A percentile compares a stretch with the other conserved stretches of the same genome.
phyloP scores from a whole-genome alignment of 2,888 invertebrate species.

The Cantharis nigra region DNA sequence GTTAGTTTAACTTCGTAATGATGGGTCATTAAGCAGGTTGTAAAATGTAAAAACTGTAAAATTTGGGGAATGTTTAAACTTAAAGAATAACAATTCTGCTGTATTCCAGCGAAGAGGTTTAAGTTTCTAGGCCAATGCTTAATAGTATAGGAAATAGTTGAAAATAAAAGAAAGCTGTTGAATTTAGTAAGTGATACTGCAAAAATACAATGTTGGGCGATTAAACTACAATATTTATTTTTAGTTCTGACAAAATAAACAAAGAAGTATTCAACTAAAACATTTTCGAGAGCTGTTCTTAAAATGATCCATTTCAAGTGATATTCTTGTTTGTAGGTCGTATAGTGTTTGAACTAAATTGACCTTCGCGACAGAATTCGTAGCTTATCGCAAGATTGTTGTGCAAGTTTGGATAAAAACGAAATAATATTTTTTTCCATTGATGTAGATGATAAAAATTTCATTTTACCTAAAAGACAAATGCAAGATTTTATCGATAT shows the following conservation, averaged over 20 bases:
- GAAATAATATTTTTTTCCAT: neutral
- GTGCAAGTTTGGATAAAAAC: neutral
- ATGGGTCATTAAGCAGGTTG: too few species aligned
- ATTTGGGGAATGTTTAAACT: neutral
- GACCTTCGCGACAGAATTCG: neutral
- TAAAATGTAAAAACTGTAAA: too few species aligned
- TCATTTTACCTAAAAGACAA: conserved; percentile 3
- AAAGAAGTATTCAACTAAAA: neutral
- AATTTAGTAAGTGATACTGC: neutral
- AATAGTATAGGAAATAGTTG: neutral
- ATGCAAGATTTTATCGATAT: conserved; percentile 17
- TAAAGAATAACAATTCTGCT: neutral
- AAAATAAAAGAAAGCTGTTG: neutral
- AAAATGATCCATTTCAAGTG: neutral
- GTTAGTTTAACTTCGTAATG: neutral
- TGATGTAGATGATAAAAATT: conserved; percentile 1
- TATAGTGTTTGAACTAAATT: neutral
- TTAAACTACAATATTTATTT: neutral
- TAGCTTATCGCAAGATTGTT: neutral
- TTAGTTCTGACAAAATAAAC: neutral
- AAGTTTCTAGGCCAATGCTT: neutral
- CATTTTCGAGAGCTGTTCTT: neutral
- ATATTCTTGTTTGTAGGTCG: neutral
- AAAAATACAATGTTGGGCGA: neutral
- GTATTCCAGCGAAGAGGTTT: neutral